Evolutionary conservation across 2,888 invertebrate genomes (phyloP).

Genomic region (Pristionchus entomophagus): DNA sequence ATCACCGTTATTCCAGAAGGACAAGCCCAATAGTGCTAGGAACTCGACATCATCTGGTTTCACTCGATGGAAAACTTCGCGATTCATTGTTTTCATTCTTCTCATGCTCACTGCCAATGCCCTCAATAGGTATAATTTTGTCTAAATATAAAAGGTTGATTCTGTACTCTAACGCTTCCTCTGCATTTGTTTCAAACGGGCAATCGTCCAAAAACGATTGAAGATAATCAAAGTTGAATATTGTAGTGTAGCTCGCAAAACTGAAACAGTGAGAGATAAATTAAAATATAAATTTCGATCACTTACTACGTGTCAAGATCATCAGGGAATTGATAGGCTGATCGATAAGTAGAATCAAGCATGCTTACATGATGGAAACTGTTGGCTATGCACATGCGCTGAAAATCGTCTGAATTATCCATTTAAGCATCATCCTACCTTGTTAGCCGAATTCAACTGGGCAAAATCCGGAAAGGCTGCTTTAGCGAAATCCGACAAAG

Average conservation of each 20-base stretch:
- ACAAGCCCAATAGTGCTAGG: neutral
- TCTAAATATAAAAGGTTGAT: no score
- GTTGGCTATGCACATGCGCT: neutral
- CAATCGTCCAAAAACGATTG: neutral
- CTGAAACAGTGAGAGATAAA: no score
- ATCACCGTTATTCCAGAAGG: constrained; percentile 10
- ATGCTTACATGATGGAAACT: constrained; percentile 4
- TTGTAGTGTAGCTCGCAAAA: constrained; percentile 18
- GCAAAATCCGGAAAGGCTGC: neutral
- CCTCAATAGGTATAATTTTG: neutral
- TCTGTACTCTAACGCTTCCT: neutral
- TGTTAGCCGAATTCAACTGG: neutral
- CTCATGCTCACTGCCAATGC: neutral
- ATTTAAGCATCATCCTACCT: neutral
- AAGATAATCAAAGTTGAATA: neutral
- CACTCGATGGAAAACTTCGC: neutral
- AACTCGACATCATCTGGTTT: constrained; percentile 24
- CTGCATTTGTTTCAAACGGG: neutral
- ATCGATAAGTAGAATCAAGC: constrained; percentile 6
- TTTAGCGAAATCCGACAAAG: neutral
- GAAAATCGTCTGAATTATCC: neutral
- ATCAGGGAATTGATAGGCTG: neutral
- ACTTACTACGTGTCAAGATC: neutral
- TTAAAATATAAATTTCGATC: neutral
- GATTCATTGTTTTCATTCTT: neutral